Evolutionary conservation across 2,113 vertebrate genomes (phyloP), one percentile per base, ranked within the genome.

Genomic region (Cyanoderma ruficeps): DNA sequence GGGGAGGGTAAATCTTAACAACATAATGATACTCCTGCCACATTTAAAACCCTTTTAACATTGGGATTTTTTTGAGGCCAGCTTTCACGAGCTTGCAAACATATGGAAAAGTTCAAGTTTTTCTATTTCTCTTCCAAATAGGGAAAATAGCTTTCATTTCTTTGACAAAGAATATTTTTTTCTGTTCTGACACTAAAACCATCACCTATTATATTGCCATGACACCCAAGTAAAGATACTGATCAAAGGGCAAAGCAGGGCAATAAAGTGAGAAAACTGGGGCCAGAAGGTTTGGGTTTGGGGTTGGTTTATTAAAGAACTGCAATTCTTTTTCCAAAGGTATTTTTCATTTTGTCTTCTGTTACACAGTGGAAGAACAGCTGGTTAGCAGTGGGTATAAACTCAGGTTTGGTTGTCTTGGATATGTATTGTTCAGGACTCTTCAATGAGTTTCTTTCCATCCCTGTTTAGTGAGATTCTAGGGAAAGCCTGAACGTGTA

Each of bases 31-130:
- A 82, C 46, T 94, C 47, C 39, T 25, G 27, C 67, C 46, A 55
- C 63, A 76, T 31, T 93, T 65, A 84, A 94, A 88, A 85, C 49
- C 35, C 19, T 49, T 90, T 83, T 83, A 83, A 88, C 27, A 11
- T 27, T 4, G 37, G 44, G 89, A 82, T 68, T 63, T 85, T 94
- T 89, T 84, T 63, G 59, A 94, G 81, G 60, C 90, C 84, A 87
- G 74, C 81, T 88, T 97, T 94, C 70, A 87, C 0, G 1, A 90
- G 77, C 92, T 72, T 93, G 87, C 56, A 89, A 90, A 97, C 96
- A 96, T 97, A 94, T 97, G 97, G 93, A 96, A 97, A 96, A 96
- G 93, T 97, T 97, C 96, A 97, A 67, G 27, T 44, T 90, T 91
- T 96, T 95, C 78, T 95, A 89, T 89, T 90, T 93, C 90, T 80